These are phyloP conservation scores for Euura saliciscinereae DNA, from an alignment of 1,140 invertebrate genomes.

Conservation along the genomic window DNA sequence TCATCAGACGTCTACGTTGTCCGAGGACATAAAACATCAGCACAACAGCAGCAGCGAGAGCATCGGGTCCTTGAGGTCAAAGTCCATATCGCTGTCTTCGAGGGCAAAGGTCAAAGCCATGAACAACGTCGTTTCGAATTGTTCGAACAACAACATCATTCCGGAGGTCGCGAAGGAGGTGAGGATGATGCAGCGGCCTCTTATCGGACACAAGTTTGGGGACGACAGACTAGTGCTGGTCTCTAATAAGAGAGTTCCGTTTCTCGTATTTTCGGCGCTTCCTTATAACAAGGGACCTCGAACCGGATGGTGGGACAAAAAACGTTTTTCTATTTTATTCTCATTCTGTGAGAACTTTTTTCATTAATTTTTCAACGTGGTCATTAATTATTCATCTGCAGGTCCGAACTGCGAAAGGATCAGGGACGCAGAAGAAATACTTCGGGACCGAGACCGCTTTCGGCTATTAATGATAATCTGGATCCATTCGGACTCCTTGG, in stretches of 20 bases:
- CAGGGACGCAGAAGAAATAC: slow-evolving; percentile 79
- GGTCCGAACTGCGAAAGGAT: slow-evolving; percentile 76
- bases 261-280: slow-evolving; percentile 82
- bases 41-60: slow-evolving; percentile 79
- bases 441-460: slow-evolving; percentile 81
- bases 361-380: slow-evolving; percentile 22
- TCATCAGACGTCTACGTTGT: slow-evolving; percentile 61
- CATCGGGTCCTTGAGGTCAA: slow-evolving; percentile 60
- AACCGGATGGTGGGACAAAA: slow-evolving; percentile 64
- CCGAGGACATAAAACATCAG: slow-evolving; percentile 64
- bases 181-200: slow-evolving; percentile 57
- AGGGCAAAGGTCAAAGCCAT: slow-evolving; percentile 49
- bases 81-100: slow-evolving; percentile 45
- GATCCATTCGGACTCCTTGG: slow-evolving; percentile 87
- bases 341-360: slow-evolving; percentile 24
- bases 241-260: slow-evolving; percentile 74
- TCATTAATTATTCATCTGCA: slow-evolving; percentile 44
- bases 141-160: slow-evolving; percentile 49
- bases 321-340: slow-evolving; percentile 14
- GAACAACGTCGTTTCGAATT: slow-evolving; percentile 42
- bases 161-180: slow-evolving; percentile 54
- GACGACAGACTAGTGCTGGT: slow-evolving; percentile 81
- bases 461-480: slow-evolving; percentile 80
- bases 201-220: slow-evolving; percentile 69
- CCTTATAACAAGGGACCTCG: slow-evolving; percentile 76